Base-by-base conservation (phyloP, 1,140 invertebrate genomes). In the Microplitis mediator region DNA sequence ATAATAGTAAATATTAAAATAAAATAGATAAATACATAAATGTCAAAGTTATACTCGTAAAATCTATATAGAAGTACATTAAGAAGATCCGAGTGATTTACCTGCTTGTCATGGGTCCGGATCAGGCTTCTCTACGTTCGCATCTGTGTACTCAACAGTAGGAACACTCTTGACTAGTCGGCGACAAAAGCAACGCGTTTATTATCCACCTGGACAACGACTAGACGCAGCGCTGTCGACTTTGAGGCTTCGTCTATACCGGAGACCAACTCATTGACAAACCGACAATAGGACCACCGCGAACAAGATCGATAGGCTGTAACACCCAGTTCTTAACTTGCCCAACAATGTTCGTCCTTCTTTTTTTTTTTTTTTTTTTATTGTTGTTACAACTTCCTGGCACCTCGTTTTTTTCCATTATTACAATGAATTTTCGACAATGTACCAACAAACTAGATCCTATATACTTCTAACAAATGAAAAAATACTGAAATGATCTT, bases 261-360 rank as follows among this genome's bases (percentile, higher is more conserved):
- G 3, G 39, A 11, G 52, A 31, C 34, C 32, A 23, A 39, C 16
- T 36, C 54, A 72, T 66, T 66, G 70, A 72, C 54, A 62, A 64
- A 63, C 50, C 62, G 62, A 72, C 70, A 72, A 72, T 72, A 50
- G 64, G 64, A 72, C 71, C 71, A 72, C 71, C 71, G 56, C 71
- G 64, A 61, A 67, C 66, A 68, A 58, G 66, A 68, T 68, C 51
- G 66, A 68, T 68, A n/a, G 52, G 5, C 50, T 58, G 52, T 58
- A 58, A 58, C 56, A 58, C 23, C 56, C 16, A 23, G 14, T 58
- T 58, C 23, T 58, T 16, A 31, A 45, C 39, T 45, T 45, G 39
- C 14, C 23, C 23, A 58, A 23, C 13, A 54, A 54, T 54, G n/a
- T 54, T 54, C 56, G 23, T 1, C 4, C 14, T 58, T 6, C 51